Conservation (phyloP, 2,113 vertebrate species). For the Nestor notabilis region DNA sequence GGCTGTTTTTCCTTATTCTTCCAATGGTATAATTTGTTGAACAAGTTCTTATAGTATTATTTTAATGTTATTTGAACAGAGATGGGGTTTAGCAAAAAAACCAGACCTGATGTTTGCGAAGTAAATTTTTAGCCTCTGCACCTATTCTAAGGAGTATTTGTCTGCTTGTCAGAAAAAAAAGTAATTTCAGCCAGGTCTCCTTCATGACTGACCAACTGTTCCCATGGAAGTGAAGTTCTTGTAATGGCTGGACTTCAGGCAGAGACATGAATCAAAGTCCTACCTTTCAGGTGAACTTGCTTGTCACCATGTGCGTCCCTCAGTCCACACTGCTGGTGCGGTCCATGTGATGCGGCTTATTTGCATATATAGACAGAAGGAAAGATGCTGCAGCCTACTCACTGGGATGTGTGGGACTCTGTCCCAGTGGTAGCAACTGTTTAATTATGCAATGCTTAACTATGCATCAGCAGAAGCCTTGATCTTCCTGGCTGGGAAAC, state of each 20-base stretch:
- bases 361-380: not conserved
- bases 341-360: accelerated
- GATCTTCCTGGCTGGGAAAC: not conserved
- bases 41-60: not conserved
- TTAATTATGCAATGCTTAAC: not conserved
- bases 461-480: not conserved
- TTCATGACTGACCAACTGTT: not conserved
- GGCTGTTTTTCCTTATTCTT: not conserved
- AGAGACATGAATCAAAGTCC: not conserved
- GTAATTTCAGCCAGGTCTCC: not conserved
- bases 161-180: not conserved
- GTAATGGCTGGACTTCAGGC: not conserved
- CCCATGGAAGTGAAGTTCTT: not conserved
- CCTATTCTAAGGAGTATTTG: not conserved
- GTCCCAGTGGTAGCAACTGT: not conserved
- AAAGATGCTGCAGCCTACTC: not conserved
- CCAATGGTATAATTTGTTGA: not conserved
- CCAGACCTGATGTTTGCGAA: not conserved
- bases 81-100: not conserved
- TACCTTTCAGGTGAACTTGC: not conserved
- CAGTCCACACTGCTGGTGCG: accelerated
- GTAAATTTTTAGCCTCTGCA: not conserved
- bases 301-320: accelerated
- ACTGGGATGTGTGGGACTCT: not conserved
- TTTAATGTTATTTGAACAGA: not conserved